Conservation (phyloP, 2,888 invertebrate genomes). For the Noctua pronuba region DNA sequence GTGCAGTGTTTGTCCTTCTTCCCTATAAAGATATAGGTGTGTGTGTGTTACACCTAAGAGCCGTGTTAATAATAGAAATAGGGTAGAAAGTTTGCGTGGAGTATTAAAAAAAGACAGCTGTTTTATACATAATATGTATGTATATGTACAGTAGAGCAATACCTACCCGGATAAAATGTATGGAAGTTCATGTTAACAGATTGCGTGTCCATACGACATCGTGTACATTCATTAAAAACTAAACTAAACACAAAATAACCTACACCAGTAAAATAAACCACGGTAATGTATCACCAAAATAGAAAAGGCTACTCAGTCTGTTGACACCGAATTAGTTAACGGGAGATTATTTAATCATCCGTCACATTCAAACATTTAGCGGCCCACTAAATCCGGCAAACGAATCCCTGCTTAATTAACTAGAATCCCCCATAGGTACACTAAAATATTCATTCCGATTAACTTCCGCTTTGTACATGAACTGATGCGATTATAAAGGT, state of each 20-base stretch:
- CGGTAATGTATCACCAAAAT: background rate
- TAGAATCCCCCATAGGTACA: constrained; percentile 19
- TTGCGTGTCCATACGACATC: background rate
- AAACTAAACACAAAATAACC: background rate
- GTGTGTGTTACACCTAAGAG: background rate
- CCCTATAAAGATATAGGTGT: background rate
- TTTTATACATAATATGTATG: no score
- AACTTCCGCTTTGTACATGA: constrained; percentile 23
- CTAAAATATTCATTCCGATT: constrained; percentile 50
- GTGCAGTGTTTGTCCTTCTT: no score
- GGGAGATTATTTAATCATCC: constrained; percentile 29
- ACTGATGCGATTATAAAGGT: constrained; percentile 12
- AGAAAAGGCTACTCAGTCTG: constrained; percentile 1
- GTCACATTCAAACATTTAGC: constrained; percentile 22
- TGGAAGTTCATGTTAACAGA: background rate
- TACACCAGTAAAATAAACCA: background rate
- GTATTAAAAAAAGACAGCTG: no score
- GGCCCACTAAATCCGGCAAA: constrained; percentile 4
- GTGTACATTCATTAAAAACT: background rate
- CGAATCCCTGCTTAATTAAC: constrained; percentile 42
- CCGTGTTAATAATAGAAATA: background rate
- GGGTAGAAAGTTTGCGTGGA: no score
- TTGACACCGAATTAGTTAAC: constrained; percentile 16
- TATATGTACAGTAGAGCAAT: background rate
- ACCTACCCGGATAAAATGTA: background rate